Base-by-base conservation (phyloP, 2,113 vertebrate genomes). In the Ailuropoda melanoleuca region DNA sequence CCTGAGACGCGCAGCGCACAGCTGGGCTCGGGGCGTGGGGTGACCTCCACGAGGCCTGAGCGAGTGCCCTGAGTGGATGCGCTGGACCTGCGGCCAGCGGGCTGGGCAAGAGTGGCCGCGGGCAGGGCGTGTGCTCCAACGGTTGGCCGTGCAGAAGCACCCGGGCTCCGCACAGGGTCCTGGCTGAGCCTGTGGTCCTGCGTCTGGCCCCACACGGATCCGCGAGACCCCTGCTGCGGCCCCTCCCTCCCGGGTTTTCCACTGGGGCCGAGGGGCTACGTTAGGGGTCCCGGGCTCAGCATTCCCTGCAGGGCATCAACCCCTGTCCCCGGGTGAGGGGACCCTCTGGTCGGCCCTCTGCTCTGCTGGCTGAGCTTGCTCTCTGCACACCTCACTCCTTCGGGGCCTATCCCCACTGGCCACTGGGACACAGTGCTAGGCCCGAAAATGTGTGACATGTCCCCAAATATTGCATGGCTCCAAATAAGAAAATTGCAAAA, bases 141-240 rank as follows among this genome's bases (percentile, higher is more conserved):
- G 6, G 24, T 7, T 5, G 5, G 5, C 6, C 4, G 26, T 6
- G 2, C 0, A 0, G n/a, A 10, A 29, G 13, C 13, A 12, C 17
- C 8, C 17, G 34, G 37, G 8, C 60, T 34, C 46, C 3, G 8
- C 46, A 1, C 0, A 3, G 26, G 26, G 18, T 0, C 19, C 60
- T 5, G 12, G 46, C 46, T 50, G 46, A 31, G 29, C 15, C 75
- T 31, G 17, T 50, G 46, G 29, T 2, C 15, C 75, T 31, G 46
- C 17, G 2, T 19, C 15, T 1, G 13, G 84, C 37, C 53, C 37
- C 34, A 58, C 7, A 1, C 0, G 14, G 87, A 2, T 43, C 68
- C 3, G n/a, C 3, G 7, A 50, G 56, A 48, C 19, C 68, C 29
- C 13, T 0, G 68, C 26, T 0, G 1, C 1, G 3, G 68, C 7